Base-by-base conservation (phyloP, 2,797 vertebrate species). In the Semaprochilodus insignis region DNA sequence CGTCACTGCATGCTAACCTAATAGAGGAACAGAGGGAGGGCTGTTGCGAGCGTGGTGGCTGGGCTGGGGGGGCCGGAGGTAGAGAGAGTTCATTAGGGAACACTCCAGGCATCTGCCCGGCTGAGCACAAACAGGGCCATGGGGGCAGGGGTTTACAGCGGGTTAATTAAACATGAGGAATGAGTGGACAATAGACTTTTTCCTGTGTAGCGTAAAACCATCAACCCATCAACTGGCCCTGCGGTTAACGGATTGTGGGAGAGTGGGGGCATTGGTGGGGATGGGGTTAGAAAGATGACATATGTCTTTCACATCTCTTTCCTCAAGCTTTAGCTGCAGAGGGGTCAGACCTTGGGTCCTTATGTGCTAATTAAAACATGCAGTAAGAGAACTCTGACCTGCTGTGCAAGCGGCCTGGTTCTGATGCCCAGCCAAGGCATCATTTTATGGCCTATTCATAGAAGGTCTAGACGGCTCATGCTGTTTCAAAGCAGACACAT, bases 11-110 rank as follows among this genome's bases (percentile, higher is more conserved):
- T 21, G 3, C 8, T 87, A 87, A 87, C 78, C 63, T 87, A 87
- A 88, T 85, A 86, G 55, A 71, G 74, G 44, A 87, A 87, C 86
- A 87, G 82, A 84, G 65, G 63, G 80, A 80, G 25, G 77, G 67
- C 80, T 87, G 80, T 83, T 85, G 77, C 21, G 54, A 59, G 25
- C 0, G 76, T 62, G 67, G 23, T 23, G 66, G 57, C 75, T 67
- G 77, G 31, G 77, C 23, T 72, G 34, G 54, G 63, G 54, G 63
- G 57, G 67, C 79, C 34, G 76, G 85, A 83, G 72, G 69, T 69
- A 31, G 21, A 70, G 62, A 55, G 44, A 23, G 67, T 66, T 80
- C 21, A 83, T 85, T 83, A 84, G 74, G n/a, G 72, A 73, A 57
- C 7, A 74, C 74, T 79, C 48, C 27, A 78, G 69, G 77, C 79